Conservation (phyloP, 2,888 invertebrate species). For the Temnothorax unifasciatus region DNA sequence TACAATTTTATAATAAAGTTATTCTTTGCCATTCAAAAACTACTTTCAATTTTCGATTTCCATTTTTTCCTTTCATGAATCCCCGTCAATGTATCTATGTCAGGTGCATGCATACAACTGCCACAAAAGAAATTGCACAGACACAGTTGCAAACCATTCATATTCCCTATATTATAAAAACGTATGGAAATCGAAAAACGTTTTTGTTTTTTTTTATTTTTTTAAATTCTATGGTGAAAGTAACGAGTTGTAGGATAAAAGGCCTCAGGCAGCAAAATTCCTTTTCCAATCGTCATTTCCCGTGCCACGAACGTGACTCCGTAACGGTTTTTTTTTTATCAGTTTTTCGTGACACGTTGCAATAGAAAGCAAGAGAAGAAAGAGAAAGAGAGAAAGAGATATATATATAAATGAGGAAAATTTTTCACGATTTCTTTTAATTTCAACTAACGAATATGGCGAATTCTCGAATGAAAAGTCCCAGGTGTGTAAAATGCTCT, state of each 20-base stretch:
- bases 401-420: not conserved
- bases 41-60: not conserved
- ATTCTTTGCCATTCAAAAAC: not conserved
- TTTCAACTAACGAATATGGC: too few species aligned
- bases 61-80: not conserved
- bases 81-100: not conserved
- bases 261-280: slow-evolving; percentile 1
- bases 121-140: not conserved
- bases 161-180: not conserved
- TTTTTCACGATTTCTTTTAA: not conserved
- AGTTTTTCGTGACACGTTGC: not conserved
- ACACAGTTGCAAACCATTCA: not conserved
- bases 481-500: not conserved
- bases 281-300: not conserved
- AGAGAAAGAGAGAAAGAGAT: not conserved
- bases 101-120: not conserved
- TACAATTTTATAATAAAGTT: not conserved
- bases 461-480: slow-evolving; percentile 10
- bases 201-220: not conserved
- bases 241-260: not conserved
- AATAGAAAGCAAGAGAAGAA: not conserved
- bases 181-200: not conserved
- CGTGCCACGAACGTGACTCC: not conserved
- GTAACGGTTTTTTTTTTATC: not conserved
- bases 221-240: not conserved